Conservation (phyloP, 2,113 vertebrate genomes). For the Podilymbus podiceps region DNA sequence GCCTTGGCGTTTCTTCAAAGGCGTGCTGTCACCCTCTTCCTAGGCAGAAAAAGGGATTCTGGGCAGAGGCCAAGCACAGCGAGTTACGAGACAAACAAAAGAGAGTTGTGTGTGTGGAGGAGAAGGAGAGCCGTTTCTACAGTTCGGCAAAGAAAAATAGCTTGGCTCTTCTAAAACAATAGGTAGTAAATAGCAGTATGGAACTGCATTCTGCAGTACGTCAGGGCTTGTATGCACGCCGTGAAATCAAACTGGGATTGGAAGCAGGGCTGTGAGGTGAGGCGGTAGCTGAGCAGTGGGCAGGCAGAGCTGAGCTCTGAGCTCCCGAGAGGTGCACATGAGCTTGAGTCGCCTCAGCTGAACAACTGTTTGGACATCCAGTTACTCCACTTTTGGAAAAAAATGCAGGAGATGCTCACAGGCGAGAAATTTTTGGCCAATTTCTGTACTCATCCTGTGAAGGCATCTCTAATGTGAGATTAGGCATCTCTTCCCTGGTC, state of each 20-base stretch:
- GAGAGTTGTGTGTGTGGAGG: neutral
- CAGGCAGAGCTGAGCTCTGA: neutral
- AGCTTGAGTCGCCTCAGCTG: neutral
- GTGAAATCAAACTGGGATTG: neutral
- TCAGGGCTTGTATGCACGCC: neutral
- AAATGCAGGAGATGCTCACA: neutral
- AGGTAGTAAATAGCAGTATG: neutral
- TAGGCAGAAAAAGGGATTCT: neutral
- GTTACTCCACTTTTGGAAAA: neutral
- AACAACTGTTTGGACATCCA: neutral
- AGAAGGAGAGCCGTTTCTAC: neutral
- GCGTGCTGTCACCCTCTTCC: slow-evolving; percentile 16
- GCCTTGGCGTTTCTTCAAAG: slow-evolving; percentile 54
- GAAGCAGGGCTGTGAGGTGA: neutral
- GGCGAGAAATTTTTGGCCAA: neutral
- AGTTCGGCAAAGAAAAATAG: neutral
- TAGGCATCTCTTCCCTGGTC: neutral
- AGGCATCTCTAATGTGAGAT: neutral
- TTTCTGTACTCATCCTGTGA: neutral
- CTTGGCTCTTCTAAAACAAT: neutral
- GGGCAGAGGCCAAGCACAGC: slow-evolving; percentile 40
- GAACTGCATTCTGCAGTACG: neutral
- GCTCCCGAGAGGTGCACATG: neutral
- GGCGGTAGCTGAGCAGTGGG: neutral
- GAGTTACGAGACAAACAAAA: slow-evolving; percentile 25